These are phyloP conservation scores for Haemorhous mexicanus DNA, from an alignment of 2,113 vertebrate species.

Conservation along the genomic window DNA sequence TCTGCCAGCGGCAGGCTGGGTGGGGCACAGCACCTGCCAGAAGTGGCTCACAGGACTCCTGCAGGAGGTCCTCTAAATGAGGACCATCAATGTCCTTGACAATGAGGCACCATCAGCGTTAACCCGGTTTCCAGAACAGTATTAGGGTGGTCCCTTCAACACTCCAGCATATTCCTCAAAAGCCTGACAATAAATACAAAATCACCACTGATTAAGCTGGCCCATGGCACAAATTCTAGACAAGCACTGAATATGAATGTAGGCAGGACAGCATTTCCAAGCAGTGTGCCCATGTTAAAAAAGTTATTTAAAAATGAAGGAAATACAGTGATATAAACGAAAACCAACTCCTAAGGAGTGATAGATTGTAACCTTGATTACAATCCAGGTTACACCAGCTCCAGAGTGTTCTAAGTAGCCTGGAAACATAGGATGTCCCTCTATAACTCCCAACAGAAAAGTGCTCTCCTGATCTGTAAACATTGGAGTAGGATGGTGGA, in stretches of 20 bases:
- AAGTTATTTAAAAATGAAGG: neutral
- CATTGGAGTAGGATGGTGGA: neutral
- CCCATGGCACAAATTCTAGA: neutral
- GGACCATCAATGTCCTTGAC: neutral
- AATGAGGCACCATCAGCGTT: neutral
- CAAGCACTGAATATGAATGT: neutral
- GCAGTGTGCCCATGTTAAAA: neutral
- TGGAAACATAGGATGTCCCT: neutral
- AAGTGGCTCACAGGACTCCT: neutral
- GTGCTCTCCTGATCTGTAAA: neutral
- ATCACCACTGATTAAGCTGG: neutral
- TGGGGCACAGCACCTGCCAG: neutral
- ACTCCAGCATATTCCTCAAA: neutral
- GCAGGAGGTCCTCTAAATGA: neutral
- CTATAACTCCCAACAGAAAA: neutral
- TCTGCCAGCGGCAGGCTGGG: neutral
- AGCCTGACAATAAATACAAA: neutral
- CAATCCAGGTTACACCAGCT: neutral
- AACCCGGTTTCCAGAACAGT: neutral
- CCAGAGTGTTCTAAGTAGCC: neutral
- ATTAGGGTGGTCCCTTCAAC: neutral
- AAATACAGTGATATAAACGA: neutral
- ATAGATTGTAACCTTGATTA: neutral
- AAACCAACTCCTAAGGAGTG: neutral
- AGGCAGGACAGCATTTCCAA: neutral